Base-by-base conservation (phyloP, 2,113 vertebrate species). In the Recurvirostra avosetta region DNA sequence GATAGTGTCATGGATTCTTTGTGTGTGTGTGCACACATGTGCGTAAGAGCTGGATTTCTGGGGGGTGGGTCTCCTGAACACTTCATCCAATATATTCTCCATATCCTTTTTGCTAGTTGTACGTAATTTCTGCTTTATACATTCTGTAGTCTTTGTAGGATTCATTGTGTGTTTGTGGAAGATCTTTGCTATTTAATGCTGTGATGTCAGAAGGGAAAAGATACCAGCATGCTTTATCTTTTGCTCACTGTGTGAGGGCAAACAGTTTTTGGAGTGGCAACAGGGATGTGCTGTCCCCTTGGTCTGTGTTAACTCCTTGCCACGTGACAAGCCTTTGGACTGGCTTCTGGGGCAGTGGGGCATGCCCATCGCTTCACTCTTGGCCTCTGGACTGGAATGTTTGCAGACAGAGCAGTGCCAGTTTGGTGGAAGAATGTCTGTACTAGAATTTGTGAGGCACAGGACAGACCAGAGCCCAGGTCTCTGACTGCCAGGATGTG, bases 301-400 rank as follows among this genome's bases (percentile, higher is more conserved):
- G 34, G 12, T 70, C 55, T 78, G 38, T 3, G 1, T 49, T 34
- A 58, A 23, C 38, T 71, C 74, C 47, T 56, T 82, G 81, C 38
- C 22, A 8, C 6, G 0, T 3, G 20, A 23, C 25, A 36, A 92
- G 41, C 43, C 34, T 79, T 75, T 84, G 52, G 27, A 17, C 20
- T 50, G 30, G 55, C n/a, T 59, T 43, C 67, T 73, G 72, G 12
- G 38, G 59, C 25, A 23, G 21, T 12, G 65, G 34, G 11, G 27
- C 36, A 91, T 1, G 0, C 59, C 45, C 40, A 15, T 11, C 0
- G 0, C 68, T 79, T 67, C 1, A 0, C 34, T 19, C n/a, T 40
- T 0, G 0, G 71, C 45, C 50, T 79, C 58, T 78, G 62, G 29
- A 30, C 36, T 52, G 50, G 41, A 40, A 40, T 38, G 45, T 76